Base-by-base conservation (phyloP, 2,797 vertebrate genomes). In the Micrastur ruficollis region DNA sequence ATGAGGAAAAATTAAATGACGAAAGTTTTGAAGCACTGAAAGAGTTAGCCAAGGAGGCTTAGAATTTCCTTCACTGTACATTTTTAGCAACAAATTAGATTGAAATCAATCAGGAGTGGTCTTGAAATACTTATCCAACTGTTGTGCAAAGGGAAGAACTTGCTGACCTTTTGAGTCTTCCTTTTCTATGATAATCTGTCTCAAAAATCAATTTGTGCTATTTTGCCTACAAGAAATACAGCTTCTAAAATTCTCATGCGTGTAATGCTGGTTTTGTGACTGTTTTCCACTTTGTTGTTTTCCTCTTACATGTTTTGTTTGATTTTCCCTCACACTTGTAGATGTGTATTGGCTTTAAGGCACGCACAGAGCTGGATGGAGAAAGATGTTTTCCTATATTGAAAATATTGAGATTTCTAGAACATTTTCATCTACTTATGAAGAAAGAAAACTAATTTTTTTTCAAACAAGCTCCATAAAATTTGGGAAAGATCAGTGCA, bases 71-170 rank as follows among this genome's bases (percentile, higher is more conserved):
- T 89, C 79, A 53, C 56, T 89, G 59, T 78, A 95, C 68, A 17
- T 82, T 92, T 95, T 94, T 94, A 92, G 74, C 42, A 85, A 61
- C 91, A 92, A 96, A 94, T 94, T 74, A 96, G 81, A 68, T 85
- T 85, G 84, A 96, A 96, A 95, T 95, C 86, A 92, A 78, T 93
- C 92, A 92, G 91, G 56, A 94, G 27, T 0, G 0, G 26, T 95
- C 84, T 78, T 95, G 95, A 96, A 95, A 93, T 96, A 95, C 93
- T 94, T 94, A 93, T 95, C 91, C 71, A 87, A 85, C 84, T 89
- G 71, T 95, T 91, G 91, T 92, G 86, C 42, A 78, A 93, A 44
- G 63, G 40, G 34, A 74, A 91, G 92, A 95, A 93, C 81, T 94
- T 94, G 86, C 95, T 96, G 96, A 97, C 84, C 86, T 85, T 93